Conservation (phyloP, 2,797 vertebrate species). For the Staurois parvus region DNA sequence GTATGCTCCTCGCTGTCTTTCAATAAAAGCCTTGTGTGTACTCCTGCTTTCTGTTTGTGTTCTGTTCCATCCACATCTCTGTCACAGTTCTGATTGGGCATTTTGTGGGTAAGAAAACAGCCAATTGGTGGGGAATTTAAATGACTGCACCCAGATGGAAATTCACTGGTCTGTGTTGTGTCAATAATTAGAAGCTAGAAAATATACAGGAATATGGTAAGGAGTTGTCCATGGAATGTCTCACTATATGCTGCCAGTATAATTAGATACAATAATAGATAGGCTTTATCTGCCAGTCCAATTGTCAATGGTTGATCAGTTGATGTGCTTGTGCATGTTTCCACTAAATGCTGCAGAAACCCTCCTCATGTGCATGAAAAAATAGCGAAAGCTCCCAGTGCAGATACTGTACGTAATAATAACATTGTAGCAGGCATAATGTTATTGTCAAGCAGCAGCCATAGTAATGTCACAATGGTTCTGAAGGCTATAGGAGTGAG, state of each 20-base stretch:
- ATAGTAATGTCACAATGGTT: not conserved
- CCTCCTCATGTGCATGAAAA: not conserved
- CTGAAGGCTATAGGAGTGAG: not conserved
- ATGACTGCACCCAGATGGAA: too few relatives aligned
- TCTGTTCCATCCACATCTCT: too few relatives aligned
- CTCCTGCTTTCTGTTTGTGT: too few relatives aligned
- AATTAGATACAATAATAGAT: not conserved
- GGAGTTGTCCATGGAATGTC: not conserved
- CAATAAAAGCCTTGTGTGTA: too few relatives aligned
- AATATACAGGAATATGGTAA: not conserved
- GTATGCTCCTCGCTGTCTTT: too few relatives aligned
- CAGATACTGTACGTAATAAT: not conserved
- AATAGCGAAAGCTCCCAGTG: not conserved
- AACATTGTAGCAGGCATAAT: not conserved
- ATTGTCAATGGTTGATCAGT: not conserved
- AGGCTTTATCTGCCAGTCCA: not conserved
- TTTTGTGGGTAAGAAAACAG: too few relatives aligned
- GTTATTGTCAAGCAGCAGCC: not conserved
- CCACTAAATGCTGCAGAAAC: not conserved
- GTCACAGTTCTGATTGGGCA: too few relatives aligned
- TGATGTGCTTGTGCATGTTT: not conserved
- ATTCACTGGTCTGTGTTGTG: too few relatives aligned
- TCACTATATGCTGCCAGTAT: too few relatives aligned
- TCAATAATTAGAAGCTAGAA: too few relatives aligned
- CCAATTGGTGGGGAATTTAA: too few relatives aligned